Conservation (phyloP, 2,797 vertebrate genomes). For the Poeciliopsis infans region DNA sequence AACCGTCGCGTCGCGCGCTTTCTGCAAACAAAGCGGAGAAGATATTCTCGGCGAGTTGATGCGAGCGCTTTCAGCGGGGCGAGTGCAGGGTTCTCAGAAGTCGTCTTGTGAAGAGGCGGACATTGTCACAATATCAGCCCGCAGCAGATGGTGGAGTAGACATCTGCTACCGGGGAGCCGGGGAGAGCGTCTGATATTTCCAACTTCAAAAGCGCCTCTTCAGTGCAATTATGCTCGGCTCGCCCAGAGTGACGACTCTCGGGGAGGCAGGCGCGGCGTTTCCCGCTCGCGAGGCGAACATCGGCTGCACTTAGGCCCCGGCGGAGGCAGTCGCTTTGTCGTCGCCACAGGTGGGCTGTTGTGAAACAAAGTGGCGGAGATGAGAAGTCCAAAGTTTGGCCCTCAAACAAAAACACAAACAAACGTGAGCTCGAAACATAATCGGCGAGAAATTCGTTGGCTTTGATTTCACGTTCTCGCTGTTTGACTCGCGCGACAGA, state of each 20-base stretch:
- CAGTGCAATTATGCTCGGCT: conserved; percentile 33
- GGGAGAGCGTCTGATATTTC: conserved; percentile 42
- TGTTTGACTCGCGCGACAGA: neutral
- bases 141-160: conserved; percentile 57
- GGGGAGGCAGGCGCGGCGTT: conserved; percentile 6
- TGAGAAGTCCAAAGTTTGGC: conserved; percentile 9
- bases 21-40: conserved; percentile 47
- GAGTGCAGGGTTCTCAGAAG: conserved; percentile 39
- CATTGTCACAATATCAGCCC: conserved; percentile 33
- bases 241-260: conserved; percentile 29
- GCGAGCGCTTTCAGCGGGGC: conserved; percentile 35
- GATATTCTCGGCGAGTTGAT: conserved; percentile 50
- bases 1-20: conserved; percentile 42
- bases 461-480: neutral
- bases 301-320: conserved; percentile 4
- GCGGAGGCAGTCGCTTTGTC: conserved; percentile 1
- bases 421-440: neutral
- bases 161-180: conserved; percentile 47
- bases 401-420: neutral
- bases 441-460: neutral
- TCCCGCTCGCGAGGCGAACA: conserved; percentile 21
- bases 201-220: conserved; percentile 61
- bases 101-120: conserved; percentile 48
- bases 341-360: conserved; percentile 8
- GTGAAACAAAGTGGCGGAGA: conserved; percentile 10